Evolutionary conservation across 2,888 invertebrate species (phyloP).

Genomic region (Acronicta psi): DNA sequence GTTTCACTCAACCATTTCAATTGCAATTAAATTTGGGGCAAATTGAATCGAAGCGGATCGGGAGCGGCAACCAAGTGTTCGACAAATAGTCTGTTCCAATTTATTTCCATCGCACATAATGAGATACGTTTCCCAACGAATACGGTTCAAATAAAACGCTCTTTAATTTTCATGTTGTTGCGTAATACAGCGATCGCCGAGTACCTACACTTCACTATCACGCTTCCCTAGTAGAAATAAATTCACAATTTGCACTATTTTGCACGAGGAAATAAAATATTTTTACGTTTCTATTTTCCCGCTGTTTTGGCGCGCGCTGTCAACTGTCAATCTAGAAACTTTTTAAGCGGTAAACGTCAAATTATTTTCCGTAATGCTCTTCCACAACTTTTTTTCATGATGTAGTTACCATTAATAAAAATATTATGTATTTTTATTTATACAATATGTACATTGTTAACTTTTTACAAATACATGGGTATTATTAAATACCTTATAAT

Average conservation of each 20-base stretch:
- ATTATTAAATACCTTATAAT: too few species aligned
- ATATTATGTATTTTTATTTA: too few species aligned
- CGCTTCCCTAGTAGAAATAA: conserved; percentile 51
- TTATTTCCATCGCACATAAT: conserved; percentile 83
- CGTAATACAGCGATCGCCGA: conserved; percentile 64
- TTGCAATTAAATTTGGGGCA: conserved; percentile 86
- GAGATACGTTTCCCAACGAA: conserved; percentile 80
- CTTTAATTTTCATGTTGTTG: conserved; percentile 77
- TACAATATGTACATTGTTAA: too few species aligned
- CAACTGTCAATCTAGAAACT: conserved; percentile 43
- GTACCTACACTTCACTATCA: conserved; percentile 58
- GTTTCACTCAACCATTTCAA: conserved; percentile 77
- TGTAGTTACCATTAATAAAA: too few species aligned
- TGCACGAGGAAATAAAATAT: conserved; percentile 42
- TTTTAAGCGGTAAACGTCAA: conserved; percentile 19
- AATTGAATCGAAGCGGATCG: conserved; percentile 83
- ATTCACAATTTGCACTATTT: conserved; percentile 52
- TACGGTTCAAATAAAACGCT: conserved; percentile 74
- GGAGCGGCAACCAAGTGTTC: conserved; percentile 81
- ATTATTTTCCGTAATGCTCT: conserved; percentile 10
- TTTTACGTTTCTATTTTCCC: conserved; percentile 34
- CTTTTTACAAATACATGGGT: too few species aligned
- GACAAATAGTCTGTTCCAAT: conserved; percentile 85
- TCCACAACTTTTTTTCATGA: too few species aligned
- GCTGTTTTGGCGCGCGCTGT: conserved; percentile 34